phyloP scores from a whole-genome alignment of 2,888 invertebrate genomes.

The Cataglyphis cursor region DNA sequence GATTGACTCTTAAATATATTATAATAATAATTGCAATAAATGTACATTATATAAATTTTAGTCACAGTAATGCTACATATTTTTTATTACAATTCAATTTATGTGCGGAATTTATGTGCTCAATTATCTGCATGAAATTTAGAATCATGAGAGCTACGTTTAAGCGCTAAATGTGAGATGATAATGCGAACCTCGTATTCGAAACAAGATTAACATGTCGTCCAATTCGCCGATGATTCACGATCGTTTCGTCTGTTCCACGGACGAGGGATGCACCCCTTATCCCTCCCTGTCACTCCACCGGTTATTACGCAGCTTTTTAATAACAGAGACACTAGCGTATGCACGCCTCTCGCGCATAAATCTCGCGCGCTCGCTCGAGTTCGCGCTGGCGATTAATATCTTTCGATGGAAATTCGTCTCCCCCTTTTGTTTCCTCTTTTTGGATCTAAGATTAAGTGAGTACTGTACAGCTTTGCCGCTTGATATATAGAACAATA shows the following conservation, averaged over 20 bases:
- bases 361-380: slow-evolving; percentile 76
- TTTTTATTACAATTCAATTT: background rate
- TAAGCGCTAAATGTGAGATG: slow-evolving; percentile 36
- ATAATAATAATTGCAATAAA: background rate
- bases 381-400: slow-evolving; percentile 74
- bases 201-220: slow-evolving; percentile 81
- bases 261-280: slow-evolving; percentile 72
- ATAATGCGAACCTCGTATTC: slow-evolving; percentile 62
- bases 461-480: background rate
- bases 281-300: slow-evolving; percentile 50
- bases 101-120: background rate
- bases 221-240: slow-evolving; percentile 80
- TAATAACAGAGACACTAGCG: slow-evolving; percentile 81
- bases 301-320: slow-evolving; percentile 80
- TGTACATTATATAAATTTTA: background rate
- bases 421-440: slow-evolving; percentile 40
- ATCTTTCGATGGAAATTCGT: slow-evolving; percentile 70
- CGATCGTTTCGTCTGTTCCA: slow-evolving; percentile 74
- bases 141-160: slow-evolving; percentile 17
- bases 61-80: background rate
- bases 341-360: slow-evolving; percentile 78
- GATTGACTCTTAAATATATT: background rate
- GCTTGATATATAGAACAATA: background rate
- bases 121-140: background rate
- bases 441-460: slow-evolving; percentile 12